Base-by-base conservation (phyloP, 2,888 invertebrate genomes). In the Punctoribates punctum region DNA sequence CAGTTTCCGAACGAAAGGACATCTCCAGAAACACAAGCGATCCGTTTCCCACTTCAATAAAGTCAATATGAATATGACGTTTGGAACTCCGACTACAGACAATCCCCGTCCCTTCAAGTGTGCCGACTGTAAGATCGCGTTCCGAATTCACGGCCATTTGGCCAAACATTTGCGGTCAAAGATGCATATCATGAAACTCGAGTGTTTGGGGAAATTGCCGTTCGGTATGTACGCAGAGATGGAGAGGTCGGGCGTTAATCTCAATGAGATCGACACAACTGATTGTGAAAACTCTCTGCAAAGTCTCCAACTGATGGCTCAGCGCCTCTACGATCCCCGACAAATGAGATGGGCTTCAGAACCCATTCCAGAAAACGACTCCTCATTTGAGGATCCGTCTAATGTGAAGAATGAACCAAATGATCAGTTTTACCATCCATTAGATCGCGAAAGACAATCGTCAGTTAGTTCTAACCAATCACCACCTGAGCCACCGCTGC, bases 91-190 rank as follows among this genome's bases (percentile, higher is more conserved):
- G 86, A 82, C 83, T 11, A 91, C 92, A 17, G 91, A 90, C 79
- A 96, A 97, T 85, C 97, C 97, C 2, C 88, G 97, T 73, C 96
- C 97, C 23, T 98, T 96, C 84, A 93, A 95, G 82, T 98, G 98
- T 85, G 90, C 90, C 25, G 96, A 97, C 83, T 98, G 98, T 84
- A 93, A 93, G 83, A 93, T 95, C 80, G 96, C 96, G 11, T 98
- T 99, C 84, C 81, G 86, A 11, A 96, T 96, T 82, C 96, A 96
- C 82, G 98, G 97, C 0, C 97, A 97, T 85, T 86, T 99, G 81
- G 96, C 96, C 0, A 97, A 97, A 85, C 98, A 99, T 87, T 87
- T 98, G 78, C 89, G 97, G 76, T 95, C 95, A 79, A 96, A 96
- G 86, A 92, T 93, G 88, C 97, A 97, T 83, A 94, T 96, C 60